Evolutionary conservation across 2,888 invertebrate genomes (phyloP), one percentile per base, ranked within the genome.

Genomic region (Aphodius sticticus): DNA sequence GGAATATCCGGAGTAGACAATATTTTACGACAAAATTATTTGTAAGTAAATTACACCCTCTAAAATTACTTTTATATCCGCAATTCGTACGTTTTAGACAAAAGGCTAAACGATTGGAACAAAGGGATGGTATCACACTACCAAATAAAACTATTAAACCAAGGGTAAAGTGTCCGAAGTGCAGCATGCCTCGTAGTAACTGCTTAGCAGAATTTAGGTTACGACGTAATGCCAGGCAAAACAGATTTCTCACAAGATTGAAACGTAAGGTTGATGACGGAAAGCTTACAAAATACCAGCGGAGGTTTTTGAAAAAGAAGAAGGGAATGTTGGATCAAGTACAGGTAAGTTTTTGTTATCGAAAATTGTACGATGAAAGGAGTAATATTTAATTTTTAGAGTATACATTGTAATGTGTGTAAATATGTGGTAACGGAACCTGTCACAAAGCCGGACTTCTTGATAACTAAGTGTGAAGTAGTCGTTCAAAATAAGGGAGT

Each of bases 161-260:
- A 2, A 76, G 80, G 38, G 76, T 78, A 6, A 81, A 82, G 76
- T 86, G 85, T 79, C 82, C 83, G 26, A 81, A 81, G 38, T 86
- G 86, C 79, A 84, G 84, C 76, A 80, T 85, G 70, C 82, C 82
- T 69, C 82, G 83, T 53, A 16, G 74, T 0, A 82, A 82, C 15
- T 81, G 81, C 14, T 78, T 76, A 36, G 79, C 84, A 6, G 76
- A 80, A 15, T 83, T 78, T 80, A 71, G 76, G 16, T 76, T 85
- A 2, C 75, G 77, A 71, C 79, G 83, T n/a, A 77, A 83, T 80
- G 76, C 70, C 72, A 81, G 79, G 70, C n/a, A 37, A 16, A 80
- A 78, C 35, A 80, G 80, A 77, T 86, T 86, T 78, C 80, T 82
- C 6, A 79, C 78, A 74, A 85, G 83, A 82, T 38, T 86, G 15